phyloP scores from a whole-genome alignment of 2,797 vertebrate species.

The Loriculus beryllinus region DNA sequence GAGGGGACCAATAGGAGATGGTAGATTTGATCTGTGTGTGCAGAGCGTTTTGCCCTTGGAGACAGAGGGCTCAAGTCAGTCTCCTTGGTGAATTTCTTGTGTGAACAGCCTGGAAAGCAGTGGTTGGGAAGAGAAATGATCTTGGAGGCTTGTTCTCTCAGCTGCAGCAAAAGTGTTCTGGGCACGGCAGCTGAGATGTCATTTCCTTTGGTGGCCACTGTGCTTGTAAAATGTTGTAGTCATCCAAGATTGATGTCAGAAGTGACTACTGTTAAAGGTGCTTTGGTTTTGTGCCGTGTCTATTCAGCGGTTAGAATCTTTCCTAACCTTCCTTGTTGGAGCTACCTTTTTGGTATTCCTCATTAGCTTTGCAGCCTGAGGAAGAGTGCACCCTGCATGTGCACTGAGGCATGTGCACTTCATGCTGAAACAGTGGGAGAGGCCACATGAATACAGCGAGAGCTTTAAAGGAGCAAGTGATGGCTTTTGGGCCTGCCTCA shows the following conservation, averaged over 20 bases:
- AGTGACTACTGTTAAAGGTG: neutral
- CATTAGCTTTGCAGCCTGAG: neutral
- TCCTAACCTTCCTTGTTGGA: neutral
- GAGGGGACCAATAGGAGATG: neutral
- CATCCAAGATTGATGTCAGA: neutral
- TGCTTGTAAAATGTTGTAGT: neutral
- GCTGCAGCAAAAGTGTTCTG: neutral
- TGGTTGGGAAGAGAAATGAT: neutral
- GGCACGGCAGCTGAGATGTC: neutral
- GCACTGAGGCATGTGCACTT: neutral
- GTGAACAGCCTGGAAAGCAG: neutral
- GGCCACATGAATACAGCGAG: neutral
- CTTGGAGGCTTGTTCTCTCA: neutral
- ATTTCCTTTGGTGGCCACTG: neutral
- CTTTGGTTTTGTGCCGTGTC: neutral
- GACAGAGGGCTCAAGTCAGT: neutral
- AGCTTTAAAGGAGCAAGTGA: neutral
- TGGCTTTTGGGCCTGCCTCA: neutral
- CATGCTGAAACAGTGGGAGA: neutral
- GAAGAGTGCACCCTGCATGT: neutral
- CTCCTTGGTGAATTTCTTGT: neutral
- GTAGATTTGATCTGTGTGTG: neutral
- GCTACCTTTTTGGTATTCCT: neutral
- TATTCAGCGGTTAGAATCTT: fast-evolving
- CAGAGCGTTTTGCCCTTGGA: neutral